Conservation (phyloP, 2,797 vertebrate genomes). For the Epinephelus malabaricus region DNA sequence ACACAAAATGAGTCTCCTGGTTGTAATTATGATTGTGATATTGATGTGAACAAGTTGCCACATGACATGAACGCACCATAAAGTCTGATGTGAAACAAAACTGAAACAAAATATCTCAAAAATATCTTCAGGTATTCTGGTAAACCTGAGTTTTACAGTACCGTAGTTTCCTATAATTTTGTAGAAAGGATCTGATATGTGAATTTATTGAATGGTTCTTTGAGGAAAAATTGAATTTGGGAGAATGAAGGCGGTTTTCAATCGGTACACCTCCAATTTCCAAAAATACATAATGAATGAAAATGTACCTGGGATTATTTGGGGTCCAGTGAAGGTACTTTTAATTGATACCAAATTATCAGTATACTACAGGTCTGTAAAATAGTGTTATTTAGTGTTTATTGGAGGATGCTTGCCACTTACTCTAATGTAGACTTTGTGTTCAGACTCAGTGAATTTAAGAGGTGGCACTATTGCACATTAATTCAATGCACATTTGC, state of each 20-base stretch:
- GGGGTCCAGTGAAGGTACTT: too few relatives aligned
- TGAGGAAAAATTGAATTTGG: too few relatives aligned
- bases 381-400: too few relatives aligned
- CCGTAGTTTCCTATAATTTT: neutral
- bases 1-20: neutral
- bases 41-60: neutral
- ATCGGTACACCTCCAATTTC: too few relatives aligned
- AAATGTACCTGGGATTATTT: too few relatives aligned
- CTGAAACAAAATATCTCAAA: neutral
- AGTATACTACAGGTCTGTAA: too few relatives aligned
- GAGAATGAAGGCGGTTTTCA: too few relatives aligned
- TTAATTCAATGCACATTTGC: neutral
- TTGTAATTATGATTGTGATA: neutral
- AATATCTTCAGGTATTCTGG: neutral
- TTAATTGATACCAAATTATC: too few relatives aligned
- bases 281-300: too few relatives aligned
- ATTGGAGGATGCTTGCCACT: neutral
- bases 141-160: neutral
- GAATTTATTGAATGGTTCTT: neutral
- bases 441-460: neutral
- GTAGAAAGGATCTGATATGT: neutral
- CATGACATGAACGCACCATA: conserved; percentile 4
- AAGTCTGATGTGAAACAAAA: neutral
- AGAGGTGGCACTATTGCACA: neutral
- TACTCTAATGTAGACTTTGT: neutral